Evolutionary conservation across 2,797 vertebrate species (phyloP), one percentile per base, ranked within the genome.

Genomic region (Choloepus didactylus): DNA sequence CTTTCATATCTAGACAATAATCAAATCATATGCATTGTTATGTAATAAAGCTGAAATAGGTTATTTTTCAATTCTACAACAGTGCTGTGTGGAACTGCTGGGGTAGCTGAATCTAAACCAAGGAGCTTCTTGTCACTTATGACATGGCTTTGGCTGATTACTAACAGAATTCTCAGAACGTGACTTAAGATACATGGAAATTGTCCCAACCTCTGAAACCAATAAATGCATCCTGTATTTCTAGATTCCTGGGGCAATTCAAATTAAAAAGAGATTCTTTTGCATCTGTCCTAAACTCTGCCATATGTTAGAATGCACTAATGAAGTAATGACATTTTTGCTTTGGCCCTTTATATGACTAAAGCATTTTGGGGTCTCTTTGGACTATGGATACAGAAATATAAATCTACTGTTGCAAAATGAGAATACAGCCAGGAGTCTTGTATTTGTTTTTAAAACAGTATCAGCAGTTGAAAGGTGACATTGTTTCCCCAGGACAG

Each of bases 311-410:
- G 67, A 72, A 64, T 64, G 70, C 9, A 62, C 81, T 25, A 31
- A 3, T 31, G 12, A 92, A 93, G 41, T 27, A 27, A 59, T 19
- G 38, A n/a, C 84, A 87, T 79, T 89, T 84, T 27, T 66, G 23
- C 59, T 62, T 70, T 49, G 21, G 73, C 91, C 89, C 89, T 96
- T 95, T n/a, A 70, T 54, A 46, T 21, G 66, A 90, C 51, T 87
- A 87, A 49, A 87, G 79, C 29, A 91, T 29, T 66, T 54, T 27
- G 35, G 41, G 51, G 49, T 80, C 41, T 23, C 44, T 95, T 19
- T 81, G 67, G 64, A 87, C 12, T 23, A 44, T 14, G 15, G 69
- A 41, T 38, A 77, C 5, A 69, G 79, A 89, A 70, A 67, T 81
- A 73, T 66, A 82, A n/a, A 8, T 64, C 60, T 70, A 11, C 23